phyloP scores from a whole-genome alignment of 2,113 vertebrate species.

The Lanius collurio region DNA sequence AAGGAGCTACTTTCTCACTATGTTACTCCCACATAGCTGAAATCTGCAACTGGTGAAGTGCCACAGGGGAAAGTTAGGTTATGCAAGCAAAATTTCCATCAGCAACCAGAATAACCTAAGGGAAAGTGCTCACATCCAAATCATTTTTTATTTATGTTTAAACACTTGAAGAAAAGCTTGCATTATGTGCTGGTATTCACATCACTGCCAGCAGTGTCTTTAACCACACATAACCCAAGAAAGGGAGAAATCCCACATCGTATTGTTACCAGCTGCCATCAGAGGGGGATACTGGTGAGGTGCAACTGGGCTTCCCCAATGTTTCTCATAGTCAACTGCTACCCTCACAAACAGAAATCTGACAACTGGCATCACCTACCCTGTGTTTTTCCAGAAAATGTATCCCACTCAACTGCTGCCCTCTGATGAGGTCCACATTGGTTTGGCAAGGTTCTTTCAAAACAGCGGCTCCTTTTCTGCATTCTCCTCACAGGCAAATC shows the following conservation, averaged over 20 bases:
- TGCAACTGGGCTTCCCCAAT: accelerated
- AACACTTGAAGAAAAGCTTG: neutral
- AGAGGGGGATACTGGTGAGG: neutral
- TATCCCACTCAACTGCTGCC: neutral
- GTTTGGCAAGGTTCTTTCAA: neutral
- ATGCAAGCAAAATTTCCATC: neutral
- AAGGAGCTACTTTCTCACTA: neutral
- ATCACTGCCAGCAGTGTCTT: neutral
- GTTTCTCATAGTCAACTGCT: neutral
- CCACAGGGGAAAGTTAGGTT: neutral
- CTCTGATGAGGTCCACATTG: neutral
- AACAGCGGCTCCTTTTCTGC: neutral
- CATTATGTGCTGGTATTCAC: neutral
- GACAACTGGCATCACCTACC: neutral
- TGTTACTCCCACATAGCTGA: neutral
- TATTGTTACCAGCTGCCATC: neutral
- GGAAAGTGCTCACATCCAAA: neutral
- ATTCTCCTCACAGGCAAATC: neutral
- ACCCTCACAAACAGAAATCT: neutral
- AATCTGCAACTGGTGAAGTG: neutral
- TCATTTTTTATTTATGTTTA: neutral
- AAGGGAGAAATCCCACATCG: neutral
- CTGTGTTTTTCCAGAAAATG: neutral
- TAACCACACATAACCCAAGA: neutral
- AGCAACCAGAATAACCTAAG: neutral